These are phyloP conservation scores for Diplogasteroides magnus DNA, from an alignment of 1,140 invertebrate species.

Conservation along the genomic window DNA sequence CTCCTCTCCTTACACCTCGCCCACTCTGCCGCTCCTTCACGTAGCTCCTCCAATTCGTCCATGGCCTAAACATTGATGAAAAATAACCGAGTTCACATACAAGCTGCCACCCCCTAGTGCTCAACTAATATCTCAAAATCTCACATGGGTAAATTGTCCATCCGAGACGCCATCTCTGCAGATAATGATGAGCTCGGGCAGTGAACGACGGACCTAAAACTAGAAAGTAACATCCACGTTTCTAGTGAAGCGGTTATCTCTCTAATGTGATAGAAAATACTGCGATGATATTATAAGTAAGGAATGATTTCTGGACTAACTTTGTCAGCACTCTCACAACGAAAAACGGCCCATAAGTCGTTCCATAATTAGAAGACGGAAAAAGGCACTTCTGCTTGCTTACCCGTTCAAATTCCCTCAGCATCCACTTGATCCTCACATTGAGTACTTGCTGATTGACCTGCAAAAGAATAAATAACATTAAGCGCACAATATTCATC, in stretches of 20 bases:
- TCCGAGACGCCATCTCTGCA: neutral
- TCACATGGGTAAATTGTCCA: neutral
- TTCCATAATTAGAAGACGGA: too few relatives aligned
- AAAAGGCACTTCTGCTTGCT: neutral
- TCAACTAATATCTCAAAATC: neutral
- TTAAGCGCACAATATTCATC: neutral
- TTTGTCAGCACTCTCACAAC: too few relatives aligned
- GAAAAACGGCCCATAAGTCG: too few relatives aligned
- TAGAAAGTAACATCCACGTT: too few relatives aligned
- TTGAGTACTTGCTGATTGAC: neutral
- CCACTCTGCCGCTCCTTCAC: neutral
- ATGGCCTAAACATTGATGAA: neutral
- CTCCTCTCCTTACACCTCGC: neutral
- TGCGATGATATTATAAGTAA: too few relatives aligned
- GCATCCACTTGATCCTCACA: neutral
- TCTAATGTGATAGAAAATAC: too few relatives aligned
- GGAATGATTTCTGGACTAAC: too few relatives aligned
- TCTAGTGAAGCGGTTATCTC: too few relatives aligned
- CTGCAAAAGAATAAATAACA: neutral
- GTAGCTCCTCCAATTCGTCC: neutral
- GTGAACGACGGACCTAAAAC: too few relatives aligned
- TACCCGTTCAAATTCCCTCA: neutral
- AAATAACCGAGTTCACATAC: neutral
- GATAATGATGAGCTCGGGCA: neutral
- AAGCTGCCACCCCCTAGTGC: too few relatives aligned